These are phyloP conservation scores for Thymelicus lineola DNA, from an alignment of 2,888 invertebrate genomes.

Conservation along the genomic window DNA sequence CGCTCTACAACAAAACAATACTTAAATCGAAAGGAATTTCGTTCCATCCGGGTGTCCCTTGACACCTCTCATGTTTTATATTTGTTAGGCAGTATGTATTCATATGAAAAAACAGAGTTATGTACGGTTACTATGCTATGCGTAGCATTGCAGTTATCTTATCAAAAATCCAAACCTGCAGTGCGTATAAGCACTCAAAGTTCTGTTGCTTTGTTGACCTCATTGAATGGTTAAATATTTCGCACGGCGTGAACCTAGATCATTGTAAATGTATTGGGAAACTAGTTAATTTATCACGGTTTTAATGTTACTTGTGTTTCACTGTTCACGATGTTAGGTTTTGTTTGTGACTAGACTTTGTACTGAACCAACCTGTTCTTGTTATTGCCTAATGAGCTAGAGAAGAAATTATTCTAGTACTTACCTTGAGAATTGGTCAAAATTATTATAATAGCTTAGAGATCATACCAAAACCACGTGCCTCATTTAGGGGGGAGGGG, in stretches of 20 bases:
- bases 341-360: background rate
- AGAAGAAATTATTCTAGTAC: background rate
- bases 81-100: too few species aligned
- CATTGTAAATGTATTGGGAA: slow-evolving; percentile 20
- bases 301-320: slow-evolving; percentile 21
- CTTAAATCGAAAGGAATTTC: too few species aligned
- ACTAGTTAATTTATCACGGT: slow-evolving; percentile 15
- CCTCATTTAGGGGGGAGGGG: too few species aligned
- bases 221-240: slow-evolving; percentile 23
- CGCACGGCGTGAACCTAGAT: slow-evolving; percentile 18
- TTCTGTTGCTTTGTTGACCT: slow-evolving; percentile 16
- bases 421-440: background rate
- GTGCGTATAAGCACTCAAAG: background rate
- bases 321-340: background rate
- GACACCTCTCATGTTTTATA: too few species aligned
- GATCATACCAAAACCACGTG: too few species aligned
- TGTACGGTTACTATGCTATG: background rate
- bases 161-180: background rate
- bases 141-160: background rate
- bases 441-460: too few species aligned
- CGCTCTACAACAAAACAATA: too few species aligned
- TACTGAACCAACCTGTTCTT: background rate
- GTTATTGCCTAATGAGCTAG: background rate
- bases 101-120: background rate
- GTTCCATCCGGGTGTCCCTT: too few species aligned